Evolutionary conservation across 1,140 invertebrate genomes (phyloP), one percentile per base, ranked within the genome.

Genomic region (Drosophila lowei): DNA sequence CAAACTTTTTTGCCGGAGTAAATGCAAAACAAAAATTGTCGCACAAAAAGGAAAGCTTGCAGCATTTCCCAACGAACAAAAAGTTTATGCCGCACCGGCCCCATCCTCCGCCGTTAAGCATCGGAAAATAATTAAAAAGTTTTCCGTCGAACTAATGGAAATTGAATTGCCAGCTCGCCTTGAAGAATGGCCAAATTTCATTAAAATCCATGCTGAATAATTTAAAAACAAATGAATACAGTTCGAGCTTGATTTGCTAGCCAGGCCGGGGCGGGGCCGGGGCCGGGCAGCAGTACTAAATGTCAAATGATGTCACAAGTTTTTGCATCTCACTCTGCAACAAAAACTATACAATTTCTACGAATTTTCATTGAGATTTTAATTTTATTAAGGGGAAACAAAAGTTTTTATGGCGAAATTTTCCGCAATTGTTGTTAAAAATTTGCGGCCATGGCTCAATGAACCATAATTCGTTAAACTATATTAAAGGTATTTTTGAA

Each of bases 91-190:
- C 15, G 13, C 8, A 53, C 11, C 13, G 30, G 25, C 38, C 9
- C n/a, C 41, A 38, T 46, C 52, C 9, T 42, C 18, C 25, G 3
- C 42, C 61, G 77, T 81, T 65, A 71, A 81, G 60, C 78, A 86
- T 85, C 72, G 83, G 74, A 72, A 86, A 88, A 88, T 86, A 86
- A 86, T 86, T 86, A 86, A 86, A 86, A 86, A 86, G 77, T 86
- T 86, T 78, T 78, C 4, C 65, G 38, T 47, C 56, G 48, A 50
- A 73, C 83, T 86, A 86, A 86, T 78, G 81, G 78, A 88, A 75
- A 86, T 75, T 68, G 83, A 77, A 76, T 76, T 68, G 21, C 54
- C 44, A 44, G 13, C 25, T 25, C 44, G 64, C 44, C 50, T 71
- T 62, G 62, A 74, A 72, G 48, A 74, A 50, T 46, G 25, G 9